Evolutionary conservation across 2,113 vertebrate species (phyloP), one percentile per base, ranked within the genome.

Genomic region (Ginglymostoma cirratum): DNA sequence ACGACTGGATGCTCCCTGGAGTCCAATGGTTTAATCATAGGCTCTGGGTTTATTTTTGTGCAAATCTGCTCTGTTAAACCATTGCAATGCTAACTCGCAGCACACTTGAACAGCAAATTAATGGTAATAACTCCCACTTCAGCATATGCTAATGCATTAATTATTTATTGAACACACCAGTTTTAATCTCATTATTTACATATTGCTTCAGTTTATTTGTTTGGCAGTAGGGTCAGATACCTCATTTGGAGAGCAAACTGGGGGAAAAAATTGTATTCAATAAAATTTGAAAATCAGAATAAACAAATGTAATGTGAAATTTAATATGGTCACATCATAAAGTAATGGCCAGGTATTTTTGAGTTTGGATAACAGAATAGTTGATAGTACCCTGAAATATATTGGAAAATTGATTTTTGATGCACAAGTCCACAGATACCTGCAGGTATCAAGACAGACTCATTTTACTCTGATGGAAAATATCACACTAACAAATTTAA

Each of bases 21-120:
- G 87, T 65, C 87, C n/a, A 55, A 65, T 61, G 55, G 30, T 92
- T 92, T 92, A 92, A 92, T 92, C 87, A 92, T 14, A 92, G 30
- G 14, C 30, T 61, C 30, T 92, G 87, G 15, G 30, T 92, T 61
- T 65, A 65, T 92, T 65, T 92, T 65, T 92, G 55, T 30, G 27
- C 52, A 65, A 55, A 90, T 27, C 52, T 34, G 55, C 65, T 92
- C 87, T n/a, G 87, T 92, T 65, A 34, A 65, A 92, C 21, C 55
- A n/a, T 65, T 92, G 55, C 55, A n/a, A 7, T 55, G 5, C 30
- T 65, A 92, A 61, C 30, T 19, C 30, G 15, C 7, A 30, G 86
- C 42, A 55, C 86, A 34, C 24, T 61, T 92, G 55, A 92, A 92
- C 87, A 92, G 52, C 87, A 92, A 30, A 92, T n/a, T 92, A 65